Evolutionary conservation across 2,113 vertebrate genomes (phyloP), one percentile per base, ranked within the genome.

Genomic region (Misgurnus mizolepis): DNA sequence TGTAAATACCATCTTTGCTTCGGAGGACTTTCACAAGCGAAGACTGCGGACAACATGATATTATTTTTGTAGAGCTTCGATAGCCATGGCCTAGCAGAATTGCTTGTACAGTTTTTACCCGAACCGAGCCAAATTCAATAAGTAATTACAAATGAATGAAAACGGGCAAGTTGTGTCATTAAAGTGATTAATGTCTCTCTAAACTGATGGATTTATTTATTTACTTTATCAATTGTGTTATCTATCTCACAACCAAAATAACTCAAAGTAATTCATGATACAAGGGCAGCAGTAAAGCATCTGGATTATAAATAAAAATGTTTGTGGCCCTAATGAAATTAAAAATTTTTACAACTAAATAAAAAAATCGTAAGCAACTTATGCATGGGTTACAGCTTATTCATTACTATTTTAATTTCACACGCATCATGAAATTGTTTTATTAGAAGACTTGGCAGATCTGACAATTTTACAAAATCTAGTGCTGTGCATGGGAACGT

Each of bases 41-140:
- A 82, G 83, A 82, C 88, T 62, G 74, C 86, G 86, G 84, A 85
- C 81, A 77, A 85, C 87, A 72, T 86, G 87, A 89, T 84, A 83
- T 91, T 92, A 91, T 91, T 93, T 92, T 92, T 91, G 85, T 92
- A 92, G 83, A 86, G 87, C 87, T 85, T 89, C 81, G 82, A 87
- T 86, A 87, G 83, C 84, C 78, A 85, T 67, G 70, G 79, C 85
- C 84, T 88, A 87, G 85, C 86, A 89, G 87, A 88, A 86, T 76
- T 81, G 75, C 85, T 87, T 92, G 89, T 90, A 90, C 88, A 89
- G 89, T 88, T 92, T 92, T 84, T 91, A 89, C 84, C 78, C 82
- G 75, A 83, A 84, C 84, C 40, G 67, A 88, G 83, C 87, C 82
- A 83, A 86, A 78, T 87, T 76, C 84, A 88, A 86, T 84, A 82